phyloP scores from a whole-genome alignment of 2,797 vertebrate genomes.

The Hybognathus amarus region DNA sequence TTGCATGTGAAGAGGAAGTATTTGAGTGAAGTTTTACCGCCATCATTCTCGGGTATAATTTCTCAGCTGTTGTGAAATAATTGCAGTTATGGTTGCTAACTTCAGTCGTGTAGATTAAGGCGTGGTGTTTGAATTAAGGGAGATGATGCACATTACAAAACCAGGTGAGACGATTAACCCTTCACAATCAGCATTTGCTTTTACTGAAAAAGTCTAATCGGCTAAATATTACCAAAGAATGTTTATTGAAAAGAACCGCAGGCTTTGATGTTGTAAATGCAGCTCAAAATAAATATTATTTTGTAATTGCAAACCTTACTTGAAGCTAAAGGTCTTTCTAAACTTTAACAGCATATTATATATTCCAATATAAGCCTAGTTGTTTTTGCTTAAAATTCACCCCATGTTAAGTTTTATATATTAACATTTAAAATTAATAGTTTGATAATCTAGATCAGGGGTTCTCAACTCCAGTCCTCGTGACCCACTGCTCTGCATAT shows the following conservation, averaged over 20 bases:
- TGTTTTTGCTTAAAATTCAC: not conserved
- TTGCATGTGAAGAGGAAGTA: constrained; percentile 34
- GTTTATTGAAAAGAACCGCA: not conserved
- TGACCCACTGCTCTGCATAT: too few relatives aligned
- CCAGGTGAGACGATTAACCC: constrained; percentile 8
- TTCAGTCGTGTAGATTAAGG: constrained; percentile 33
- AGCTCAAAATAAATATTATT: not conserved
- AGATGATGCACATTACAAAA: constrained; percentile 4
- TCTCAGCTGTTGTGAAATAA: constrained; percentile 35
- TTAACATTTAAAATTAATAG: not conserved
- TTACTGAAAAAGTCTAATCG: not conserved
- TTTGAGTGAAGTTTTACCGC: constrained; percentile 3
- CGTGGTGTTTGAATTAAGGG: constrained; percentile 36
- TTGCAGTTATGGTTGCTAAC: constrained; percentile 24
- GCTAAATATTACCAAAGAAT: not conserved
- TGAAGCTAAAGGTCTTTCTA: not conserved
- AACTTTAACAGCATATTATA: not conserved
- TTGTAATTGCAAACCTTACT: not conserved
- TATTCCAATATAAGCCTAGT: not conserved
- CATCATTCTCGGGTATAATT: not conserved
- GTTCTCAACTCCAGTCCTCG: too few relatives aligned
- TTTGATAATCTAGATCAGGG: too few relatives aligned
- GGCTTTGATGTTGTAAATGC: not conserved
- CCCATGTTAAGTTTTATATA: not conserved
- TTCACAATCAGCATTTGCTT: not conserved